Evolutionary conservation across 1,140 invertebrate species (phyloP).

Genomic region (Cylas formicarius): DNA sequence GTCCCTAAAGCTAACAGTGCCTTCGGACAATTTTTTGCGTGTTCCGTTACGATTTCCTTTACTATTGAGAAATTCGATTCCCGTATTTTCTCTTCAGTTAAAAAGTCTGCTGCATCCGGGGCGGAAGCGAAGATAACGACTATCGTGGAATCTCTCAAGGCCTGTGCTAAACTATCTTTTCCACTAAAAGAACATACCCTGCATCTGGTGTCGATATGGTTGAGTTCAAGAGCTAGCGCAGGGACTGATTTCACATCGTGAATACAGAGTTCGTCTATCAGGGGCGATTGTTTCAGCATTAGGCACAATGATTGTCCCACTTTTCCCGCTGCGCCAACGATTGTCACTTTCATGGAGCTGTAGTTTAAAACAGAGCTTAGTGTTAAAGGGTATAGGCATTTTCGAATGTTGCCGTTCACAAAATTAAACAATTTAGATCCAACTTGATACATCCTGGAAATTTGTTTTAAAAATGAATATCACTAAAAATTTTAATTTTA

Average conservation of each 20-base stretch:
- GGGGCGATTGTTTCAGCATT: constrained; percentile 51
- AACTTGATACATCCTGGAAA: no score
- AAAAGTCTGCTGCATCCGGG: constrained; percentile 11
- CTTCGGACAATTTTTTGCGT: constrained; percentile 45
- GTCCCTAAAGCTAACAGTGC: constrained; percentile 51
- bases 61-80: constrained; percentile 45
- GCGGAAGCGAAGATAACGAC: constrained; percentile 45
- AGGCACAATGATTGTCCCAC: constrained; percentile 47
- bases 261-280: constrained; percentile 54
- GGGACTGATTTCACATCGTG: constrained; percentile 46
- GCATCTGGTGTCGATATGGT: constrained; percentile 52
- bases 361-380: no score
- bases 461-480: no score
- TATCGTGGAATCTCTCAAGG: constrained; percentile 47
- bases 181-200: constrained; percentile 54
- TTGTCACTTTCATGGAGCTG: constrained; percentile 27
- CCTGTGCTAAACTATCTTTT: constrained; percentile 37
- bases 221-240: constrained; percentile 51
- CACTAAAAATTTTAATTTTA: no score
- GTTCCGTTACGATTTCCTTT: constrained; percentile 43
- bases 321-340: constrained; percentile 30
- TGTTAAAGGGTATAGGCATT: no score
- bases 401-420: no score
- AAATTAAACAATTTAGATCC: no score
- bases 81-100: constrained; percentile 39